Conservation (phyloP, 2,888 invertebrate genomes). For the Abrostola triplasia region DNA sequence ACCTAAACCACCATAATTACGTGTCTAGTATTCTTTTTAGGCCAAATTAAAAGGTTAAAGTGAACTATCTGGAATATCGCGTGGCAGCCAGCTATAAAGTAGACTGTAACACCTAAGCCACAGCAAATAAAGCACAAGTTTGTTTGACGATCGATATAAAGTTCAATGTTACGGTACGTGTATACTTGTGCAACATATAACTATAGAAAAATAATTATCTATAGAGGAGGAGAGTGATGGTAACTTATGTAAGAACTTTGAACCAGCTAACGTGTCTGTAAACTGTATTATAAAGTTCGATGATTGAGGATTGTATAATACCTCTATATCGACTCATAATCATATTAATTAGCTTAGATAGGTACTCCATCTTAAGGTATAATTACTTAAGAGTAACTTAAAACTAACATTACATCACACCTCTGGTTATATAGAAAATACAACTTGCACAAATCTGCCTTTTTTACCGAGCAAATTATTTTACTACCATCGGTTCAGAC, state of each 20-base stretch:
- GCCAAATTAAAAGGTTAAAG: slow-evolving; percentile 16
- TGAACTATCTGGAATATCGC: slow-evolving; percentile 29
- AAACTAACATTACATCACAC: background rate
- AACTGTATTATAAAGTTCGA: too few relatives aligned
- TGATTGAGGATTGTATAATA: too few relatives aligned
- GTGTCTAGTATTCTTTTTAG: background rate
- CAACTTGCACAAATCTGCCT: background rate
- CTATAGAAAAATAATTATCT: background rate
- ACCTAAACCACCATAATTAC: background rate
- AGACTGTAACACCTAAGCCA: slow-evolving; percentile 17
- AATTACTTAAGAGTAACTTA: too few relatives aligned
- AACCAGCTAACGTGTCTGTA: too few relatives aligned
- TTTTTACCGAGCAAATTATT: slow-evolving; percentile 6
- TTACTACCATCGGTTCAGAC: slow-evolving; percentile 18
- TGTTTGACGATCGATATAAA: slow-evolving; percentile 37
- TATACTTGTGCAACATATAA: background rate
- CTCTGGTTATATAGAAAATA: background rate
- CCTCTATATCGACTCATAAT: too few relatives aligned
- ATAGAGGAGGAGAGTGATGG: too few relatives aligned
- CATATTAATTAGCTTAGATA: too few relatives aligned
- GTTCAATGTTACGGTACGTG: slow-evolving; percentile 39
- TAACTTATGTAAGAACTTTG: too few relatives aligned
- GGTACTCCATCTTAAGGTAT: too few relatives aligned
- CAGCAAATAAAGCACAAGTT: slow-evolving; percentile 30
- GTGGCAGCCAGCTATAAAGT: slow-evolving; percentile 28